A percentile compares a stretch with the other conserved stretches of the same genome.
phyloP scores from a whole-genome alignment of 35 echinoderm and acorn worm genomes.

The Lytechinus pictus region DNA sequence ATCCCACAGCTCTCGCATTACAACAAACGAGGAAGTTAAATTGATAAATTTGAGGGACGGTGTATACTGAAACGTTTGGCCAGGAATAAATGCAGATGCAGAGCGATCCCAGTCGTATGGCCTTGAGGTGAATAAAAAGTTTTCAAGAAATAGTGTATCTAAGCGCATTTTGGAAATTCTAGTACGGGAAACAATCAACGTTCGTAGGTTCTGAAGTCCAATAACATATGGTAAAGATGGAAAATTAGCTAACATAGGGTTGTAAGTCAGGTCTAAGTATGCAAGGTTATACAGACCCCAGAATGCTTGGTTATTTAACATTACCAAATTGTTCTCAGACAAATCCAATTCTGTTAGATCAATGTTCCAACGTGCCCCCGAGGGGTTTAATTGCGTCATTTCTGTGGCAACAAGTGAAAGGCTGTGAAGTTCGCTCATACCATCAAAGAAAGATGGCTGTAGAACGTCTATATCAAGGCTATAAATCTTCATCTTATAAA shows the following conservation, averaged over 20 bases:
- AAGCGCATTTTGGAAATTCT: not conserved
- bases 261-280: not conserved
- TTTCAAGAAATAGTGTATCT: not conserved
- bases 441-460: not conserved
- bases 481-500: not conserved
- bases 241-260: not conserved
- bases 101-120: not conserved
- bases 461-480: not conserved
- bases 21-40: not conserved
- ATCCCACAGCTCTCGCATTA: not conserved
- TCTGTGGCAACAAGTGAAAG: not conserved
- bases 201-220: conserved; percentile 18
- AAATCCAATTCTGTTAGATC: not conserved
- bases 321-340: not conserved
- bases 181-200: not conserved
- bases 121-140: not conserved
- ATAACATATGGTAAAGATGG: not conserved
- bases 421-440: not conserved
- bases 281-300: not conserved
- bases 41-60: not conserved
- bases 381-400: not conserved
- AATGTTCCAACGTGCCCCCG: not conserved
- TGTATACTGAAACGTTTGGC: not conserved
- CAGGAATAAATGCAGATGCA: not conserved
- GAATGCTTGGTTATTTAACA: not conserved